A percentile compares a stretch with the other conserved stretches of the same genome.
Conservation (phyloP, 2,113 vertebrate species). For the Vicugna pacos region DNA sequence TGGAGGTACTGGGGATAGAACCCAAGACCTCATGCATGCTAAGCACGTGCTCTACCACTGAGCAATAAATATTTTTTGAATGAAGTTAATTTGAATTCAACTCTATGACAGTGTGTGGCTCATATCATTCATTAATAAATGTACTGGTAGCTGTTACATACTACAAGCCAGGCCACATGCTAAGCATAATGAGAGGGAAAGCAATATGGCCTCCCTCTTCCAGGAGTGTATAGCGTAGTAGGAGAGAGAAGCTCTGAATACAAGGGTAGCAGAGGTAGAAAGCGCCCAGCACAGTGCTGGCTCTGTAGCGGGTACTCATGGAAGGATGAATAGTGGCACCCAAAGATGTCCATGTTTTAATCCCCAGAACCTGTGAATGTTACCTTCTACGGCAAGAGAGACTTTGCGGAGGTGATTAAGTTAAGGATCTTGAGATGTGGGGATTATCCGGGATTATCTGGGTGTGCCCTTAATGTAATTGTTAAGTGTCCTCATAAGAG, state of each 20-base stretch:
- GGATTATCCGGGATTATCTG: constrained; percentile 13
- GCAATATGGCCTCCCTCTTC: neutral
- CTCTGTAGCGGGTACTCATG: neutral
- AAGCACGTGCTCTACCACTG: no score
- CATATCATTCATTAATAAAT: constrained; percentile 30
- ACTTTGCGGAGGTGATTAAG: constrained; percentile 16
- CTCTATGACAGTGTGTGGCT: neutral
- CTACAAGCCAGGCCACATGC: neutral
- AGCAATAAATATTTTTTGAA: neutral
- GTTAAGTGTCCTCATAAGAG: neutral
- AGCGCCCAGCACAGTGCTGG: neutral
- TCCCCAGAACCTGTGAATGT: neutral
- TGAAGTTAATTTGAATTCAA: constrained; percentile 48
- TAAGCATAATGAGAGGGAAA: constrained; percentile 19
- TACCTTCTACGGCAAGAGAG: neutral
- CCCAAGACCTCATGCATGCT: no score
- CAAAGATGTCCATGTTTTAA: neutral
- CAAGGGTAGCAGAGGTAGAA: neutral
- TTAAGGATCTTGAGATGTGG: constrained; percentile 13
- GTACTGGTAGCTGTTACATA: neutral
- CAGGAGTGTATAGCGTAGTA: neutral
- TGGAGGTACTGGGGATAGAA: no score
- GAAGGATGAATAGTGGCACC: neutral
- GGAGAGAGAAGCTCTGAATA: neutral
- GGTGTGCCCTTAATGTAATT: neutral